Evolutionary conservation across 2,888 invertebrate genomes (phyloP), one percentile per base, ranked within the genome.

Genomic region (Apodemia zela): DNA sequence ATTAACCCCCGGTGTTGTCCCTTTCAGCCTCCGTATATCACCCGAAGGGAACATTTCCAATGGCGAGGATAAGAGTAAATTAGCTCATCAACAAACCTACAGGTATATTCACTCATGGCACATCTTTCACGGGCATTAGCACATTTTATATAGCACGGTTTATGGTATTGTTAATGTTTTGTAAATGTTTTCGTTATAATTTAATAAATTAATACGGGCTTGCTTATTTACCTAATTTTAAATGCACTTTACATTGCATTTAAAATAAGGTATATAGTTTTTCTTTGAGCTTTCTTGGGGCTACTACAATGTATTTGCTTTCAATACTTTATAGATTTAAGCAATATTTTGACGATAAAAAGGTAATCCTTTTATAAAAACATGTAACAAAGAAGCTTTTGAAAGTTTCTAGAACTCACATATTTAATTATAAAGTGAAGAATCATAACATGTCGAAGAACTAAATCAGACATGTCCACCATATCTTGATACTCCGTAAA

Each of bases 41-140:
- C 92, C 88, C 80, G 87, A 92, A 79, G 92, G 91, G 82, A 87
- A 90, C 81, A 93, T 94, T 79, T 93, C 94, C 69, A 93, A 93
- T 86, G 93, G 93, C 80, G 93, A 94, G 73, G 95, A 95, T 82
- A 95, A 94, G 87, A 89, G 89, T 93, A 88, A 94, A 93, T 86
- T 94, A 94, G 78, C 91, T 92, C 82, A 95, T 89, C 95, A 95
- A 80, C 95, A 96, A 90, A 95, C 95, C 66, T 95, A 95, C 93
- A 95, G 94, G 95, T 95, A 93, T 82, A 88, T 87, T 70, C 72
- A 78, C 76, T 75, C 76, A 73, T 71, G 21, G 51, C 51, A 54
- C 51, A 21, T 21, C 51, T 21, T 21, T 54, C 51, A 54, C 51
- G 51, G 51, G 51, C 51, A 54, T 54, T 13, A 13, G 51, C 51